Evolutionary conservation across 2,113 vertebrate genomes (phyloP).

Genomic region (Nipponia nippon): DNA sequence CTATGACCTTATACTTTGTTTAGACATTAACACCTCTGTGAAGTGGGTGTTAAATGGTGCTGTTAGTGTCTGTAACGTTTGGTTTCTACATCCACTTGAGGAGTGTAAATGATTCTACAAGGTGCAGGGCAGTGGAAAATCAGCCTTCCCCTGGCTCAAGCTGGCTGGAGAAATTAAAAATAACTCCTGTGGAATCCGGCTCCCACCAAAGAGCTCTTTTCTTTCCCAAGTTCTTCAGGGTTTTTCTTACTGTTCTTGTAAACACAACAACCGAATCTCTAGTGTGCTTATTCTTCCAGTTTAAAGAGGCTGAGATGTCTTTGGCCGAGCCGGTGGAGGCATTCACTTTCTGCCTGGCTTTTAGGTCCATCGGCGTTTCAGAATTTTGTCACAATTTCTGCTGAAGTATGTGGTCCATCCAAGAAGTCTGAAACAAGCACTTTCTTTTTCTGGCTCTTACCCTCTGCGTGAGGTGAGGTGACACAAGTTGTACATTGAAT

Average conservation of each 20-base stretch:
- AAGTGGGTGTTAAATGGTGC: conserved; percentile 37
- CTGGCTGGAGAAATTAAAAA: not conserved
- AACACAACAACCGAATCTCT: not conserved
- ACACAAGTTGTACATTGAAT: not conserved
- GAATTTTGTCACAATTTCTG: not conserved
- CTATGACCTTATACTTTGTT: not conserved
- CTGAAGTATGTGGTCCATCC: not conserved
- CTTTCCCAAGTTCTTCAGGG: not conserved
- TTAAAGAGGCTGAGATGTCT: not conserved
- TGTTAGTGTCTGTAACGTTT: not conserved
- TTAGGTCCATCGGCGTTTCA: fast-evolving
- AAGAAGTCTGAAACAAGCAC: not conserved
- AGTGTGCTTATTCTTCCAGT: not conserved
- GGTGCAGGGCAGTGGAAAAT: not conserved
- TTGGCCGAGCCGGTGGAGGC: not conserved
- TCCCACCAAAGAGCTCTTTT: not conserved
- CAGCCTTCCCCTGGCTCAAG: not conserved
- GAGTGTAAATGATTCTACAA: conserved; percentile 33
- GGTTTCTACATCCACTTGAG: conserved; percentile 8
- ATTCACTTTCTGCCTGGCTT: not conserved
- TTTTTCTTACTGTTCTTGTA: not conserved
- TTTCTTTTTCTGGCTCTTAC: not conserved
- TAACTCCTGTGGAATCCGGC: not conserved
- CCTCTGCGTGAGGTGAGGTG: not conserved
- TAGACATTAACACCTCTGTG: conserved; percentile 26